Conservation (phyloP, 23 tunicate species). For the Trididemnum clinides region DNA sequence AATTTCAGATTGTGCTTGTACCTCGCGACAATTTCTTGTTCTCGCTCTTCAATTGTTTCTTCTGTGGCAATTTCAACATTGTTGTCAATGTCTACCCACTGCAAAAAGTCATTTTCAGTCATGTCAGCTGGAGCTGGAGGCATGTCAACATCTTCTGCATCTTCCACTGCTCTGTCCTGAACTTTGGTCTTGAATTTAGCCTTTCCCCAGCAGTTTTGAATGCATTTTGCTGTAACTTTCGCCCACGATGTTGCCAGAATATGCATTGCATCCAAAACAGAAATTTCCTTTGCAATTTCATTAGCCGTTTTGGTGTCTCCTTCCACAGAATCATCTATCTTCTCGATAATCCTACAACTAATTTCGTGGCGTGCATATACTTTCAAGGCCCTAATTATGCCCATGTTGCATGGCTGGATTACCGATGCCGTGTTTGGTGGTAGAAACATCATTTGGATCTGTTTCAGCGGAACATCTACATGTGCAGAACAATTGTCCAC, state of each 20-base stretch:
- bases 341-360: constrained; percentile 15
- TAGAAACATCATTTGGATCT: background rate
- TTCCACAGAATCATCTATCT: constrained; percentile 15
- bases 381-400: constrained; percentile 14
- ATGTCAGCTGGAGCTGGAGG: constrained; percentile 28
- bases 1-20: constrained; percentile 42
- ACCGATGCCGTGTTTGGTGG: constrained; percentile 26
- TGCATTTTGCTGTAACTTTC: background rate
- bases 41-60: constrained; percentile 12
- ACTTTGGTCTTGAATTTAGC: constrained; percentile 27
- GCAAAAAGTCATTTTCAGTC: constrained; percentile 19
- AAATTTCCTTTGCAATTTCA: constrained; percentile 20
- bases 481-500: constrained; percentile 25
- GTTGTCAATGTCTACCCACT: constrained; percentile 25
- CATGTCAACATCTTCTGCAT: constrained; percentile 37
- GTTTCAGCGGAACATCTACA: constrained; percentile 14
- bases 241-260: constrained; percentile 26
- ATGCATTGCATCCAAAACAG: constrained; percentile 36
- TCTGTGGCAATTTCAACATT: constrained; percentile 18
- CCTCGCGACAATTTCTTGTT: no score
- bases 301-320: constrained; percentile 29
- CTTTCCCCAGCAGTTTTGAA: constrained; percentile 21
- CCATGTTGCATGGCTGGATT: constrained; percentile 23
- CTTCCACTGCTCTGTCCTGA: constrained; percentile 25
- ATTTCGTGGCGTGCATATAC: constrained; percentile 16